A percentile compares a stretch with the other conserved stretches of the same genome.
phyloP scores from a whole-genome alignment of 2,113 vertebrate genomes.

The Mastomys coucha region DNA sequence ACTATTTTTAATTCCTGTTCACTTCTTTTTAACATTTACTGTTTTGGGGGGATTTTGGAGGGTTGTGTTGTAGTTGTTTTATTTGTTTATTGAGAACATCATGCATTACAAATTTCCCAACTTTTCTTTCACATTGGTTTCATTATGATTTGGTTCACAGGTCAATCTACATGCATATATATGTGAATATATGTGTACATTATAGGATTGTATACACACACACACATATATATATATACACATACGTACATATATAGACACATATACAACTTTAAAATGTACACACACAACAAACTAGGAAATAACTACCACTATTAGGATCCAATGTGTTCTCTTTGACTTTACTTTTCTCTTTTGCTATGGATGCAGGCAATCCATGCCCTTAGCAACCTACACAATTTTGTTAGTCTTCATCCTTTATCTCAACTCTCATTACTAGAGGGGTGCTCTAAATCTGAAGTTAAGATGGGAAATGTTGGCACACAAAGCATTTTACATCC shows the following conservation, averaged over 20 bases:
- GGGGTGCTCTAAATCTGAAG: slow-evolving; percentile 1
- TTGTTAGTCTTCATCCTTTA: not conserved
- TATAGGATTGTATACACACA: not conserved
- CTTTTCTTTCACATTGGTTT: not conserved
- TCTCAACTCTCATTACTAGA: slow-evolving; percentile 40
- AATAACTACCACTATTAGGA: not conserved
- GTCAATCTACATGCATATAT: too few relatives aligned
- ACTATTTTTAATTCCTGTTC: not conserved
- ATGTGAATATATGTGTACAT: not conserved
- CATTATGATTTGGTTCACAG: not conserved
- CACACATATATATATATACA: not conserved
- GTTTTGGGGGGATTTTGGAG: not conserved
- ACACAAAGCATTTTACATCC: not conserved
- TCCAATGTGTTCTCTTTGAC: too few relatives aligned
- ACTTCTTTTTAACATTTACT: not conserved
- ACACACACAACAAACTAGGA: not conserved
- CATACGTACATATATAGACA: not conserved
- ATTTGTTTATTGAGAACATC: not conserved
- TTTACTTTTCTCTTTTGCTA: not conserved
- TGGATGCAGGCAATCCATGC: not conserved
- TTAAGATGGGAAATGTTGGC: not conserved
- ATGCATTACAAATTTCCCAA: not conserved
- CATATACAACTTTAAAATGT: not conserved
- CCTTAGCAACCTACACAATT: not conserved
- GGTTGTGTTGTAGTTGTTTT: not conserved